Conservation (phyloP, 2,888 invertebrate species). For the Nomada ruficornis region DNA sequence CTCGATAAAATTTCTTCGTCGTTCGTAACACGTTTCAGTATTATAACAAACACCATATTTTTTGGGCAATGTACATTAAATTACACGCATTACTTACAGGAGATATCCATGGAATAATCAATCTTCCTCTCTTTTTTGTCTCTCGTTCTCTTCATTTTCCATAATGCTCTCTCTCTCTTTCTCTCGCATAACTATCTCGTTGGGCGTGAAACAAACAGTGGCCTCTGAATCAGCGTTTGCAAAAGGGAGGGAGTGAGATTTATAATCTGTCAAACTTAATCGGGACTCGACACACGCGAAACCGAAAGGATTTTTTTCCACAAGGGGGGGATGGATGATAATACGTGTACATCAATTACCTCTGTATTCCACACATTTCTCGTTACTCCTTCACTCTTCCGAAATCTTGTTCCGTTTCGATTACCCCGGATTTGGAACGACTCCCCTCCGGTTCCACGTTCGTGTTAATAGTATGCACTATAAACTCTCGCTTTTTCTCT, state of each 20-base stretch:
- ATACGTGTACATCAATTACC: background rate
- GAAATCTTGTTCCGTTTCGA: background rate
- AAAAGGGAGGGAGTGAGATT: conserved; percentile 63
- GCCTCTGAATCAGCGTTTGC: conserved; percentile 42
- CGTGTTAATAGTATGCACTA: conserved; percentile 66
- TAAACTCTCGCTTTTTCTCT: conserved; percentile 22
- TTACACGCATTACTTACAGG: conserved; percentile 62
- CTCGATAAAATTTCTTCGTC: conserved; percentile 74
- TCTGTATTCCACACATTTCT: background rate
- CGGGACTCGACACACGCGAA: conserved; percentile 76
- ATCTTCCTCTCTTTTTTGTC: conserved; percentile 6
- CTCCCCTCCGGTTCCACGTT: conserved; percentile 51
- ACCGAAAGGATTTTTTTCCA: conserved; percentile 61
- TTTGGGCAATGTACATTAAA: conserved; percentile 73
- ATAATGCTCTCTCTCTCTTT: conserved; percentile 16
- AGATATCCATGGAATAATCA: conserved; percentile 49
- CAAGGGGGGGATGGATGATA: background rate
- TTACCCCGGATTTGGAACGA: background rate
- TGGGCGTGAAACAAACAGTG: conserved; percentile 54
- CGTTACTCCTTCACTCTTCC: background rate
- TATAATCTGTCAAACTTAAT: conserved; percentile 83
- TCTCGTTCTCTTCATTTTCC: conserved; percentile 2
- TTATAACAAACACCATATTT: conserved; percentile 65
- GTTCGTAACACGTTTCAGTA: conserved; percentile 71
- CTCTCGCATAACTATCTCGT: conserved; percentile 3